Percentiles rank a stretch among this genome's conserved stretches.
Evolutionary conservation across 1,140 invertebrate species (phyloP).

Genomic region (Homalodisca vitripennis): DNA sequence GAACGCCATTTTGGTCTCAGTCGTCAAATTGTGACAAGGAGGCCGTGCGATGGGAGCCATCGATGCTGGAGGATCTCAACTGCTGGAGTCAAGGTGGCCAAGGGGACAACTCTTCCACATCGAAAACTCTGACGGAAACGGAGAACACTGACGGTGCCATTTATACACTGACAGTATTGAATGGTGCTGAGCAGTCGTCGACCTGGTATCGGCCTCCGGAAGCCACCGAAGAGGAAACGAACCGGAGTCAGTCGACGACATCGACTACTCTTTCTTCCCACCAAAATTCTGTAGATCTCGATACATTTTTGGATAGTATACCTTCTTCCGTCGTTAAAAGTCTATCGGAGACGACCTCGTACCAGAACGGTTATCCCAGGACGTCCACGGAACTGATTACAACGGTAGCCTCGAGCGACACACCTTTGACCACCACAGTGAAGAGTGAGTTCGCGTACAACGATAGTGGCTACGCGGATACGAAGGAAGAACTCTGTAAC

Average conservation of each 20-base stretch:
- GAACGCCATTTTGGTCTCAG: slow-evolving; percentile 35
- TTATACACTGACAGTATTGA: slow-evolving; percentile 56
- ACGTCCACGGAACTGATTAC: slow-evolving; percentile 42
- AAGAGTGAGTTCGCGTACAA: slow-evolving; percentile 59
- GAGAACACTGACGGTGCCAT: slow-evolving; percentile 57
- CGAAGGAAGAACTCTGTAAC: slow-evolving; percentile 56
- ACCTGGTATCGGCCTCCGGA: slow-evolving; percentile 38
- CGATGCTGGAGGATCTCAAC: slow-evolving; percentile 75
- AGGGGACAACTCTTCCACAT: slow-evolving; percentile 32
- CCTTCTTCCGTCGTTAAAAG: slow-evolving; percentile 28
- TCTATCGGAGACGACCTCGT: slow-evolving; percentile 46
- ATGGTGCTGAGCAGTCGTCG: slow-evolving; percentile 47
- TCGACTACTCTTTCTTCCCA: slow-evolving; percentile 16
- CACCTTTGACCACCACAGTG: slow-evolving; percentile 40
- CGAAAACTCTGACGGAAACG: slow-evolving; percentile 49
- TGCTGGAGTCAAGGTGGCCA: slow-evolving; percentile 68
- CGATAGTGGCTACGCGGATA: slow-evolving; percentile 66
- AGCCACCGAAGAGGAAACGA: slow-evolving; percentile 39
- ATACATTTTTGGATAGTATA: slow-evolving; percentile 30
- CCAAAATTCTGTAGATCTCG: slow-evolving; percentile 25
- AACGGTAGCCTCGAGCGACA: slow-evolving; percentile 41
- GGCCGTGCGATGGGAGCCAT: slow-evolving; percentile 57
- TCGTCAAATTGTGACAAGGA: slow-evolving; percentile 22
- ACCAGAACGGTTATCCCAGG: slow-evolving; percentile 35
- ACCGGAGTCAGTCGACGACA: slow-evolving; percentile 38